Conservation (phyloP, 2,888 invertebrate species). For the Drosophila robusta region DNA sequence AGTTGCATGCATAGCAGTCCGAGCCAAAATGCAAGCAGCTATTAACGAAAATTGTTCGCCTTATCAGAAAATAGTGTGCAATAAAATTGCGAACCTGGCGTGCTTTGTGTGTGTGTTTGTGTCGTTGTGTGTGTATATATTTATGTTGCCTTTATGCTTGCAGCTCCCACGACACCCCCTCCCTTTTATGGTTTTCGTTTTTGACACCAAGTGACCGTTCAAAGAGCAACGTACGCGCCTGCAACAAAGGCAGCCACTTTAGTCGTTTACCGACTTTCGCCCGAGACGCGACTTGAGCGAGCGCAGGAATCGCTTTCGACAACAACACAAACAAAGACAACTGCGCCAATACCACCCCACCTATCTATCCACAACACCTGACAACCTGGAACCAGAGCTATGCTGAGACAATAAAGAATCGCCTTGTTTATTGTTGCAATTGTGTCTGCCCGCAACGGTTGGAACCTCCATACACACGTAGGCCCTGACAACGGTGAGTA, state of each 20-base stretch:
- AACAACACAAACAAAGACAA: conserved; percentile 36
- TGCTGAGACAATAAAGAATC: conserved; percentile 63
- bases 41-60: conserved; percentile 51
- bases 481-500: conserved; percentile 58
- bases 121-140: conserved; percentile 23
- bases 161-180: conserved; percentile 46
- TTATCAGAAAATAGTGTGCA: conserved; percentile 70
- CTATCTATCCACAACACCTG: conserved; percentile 16
- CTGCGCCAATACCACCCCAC: not conserved
- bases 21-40: conserved; percentile 60
- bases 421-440: conserved; percentile 53
- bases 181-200: not conserved
- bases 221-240: conserved; percentile 66
- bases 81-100: conserved; percentile 57
- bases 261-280: conserved; percentile 70
- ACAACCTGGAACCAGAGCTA: conserved; percentile 20
- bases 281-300: conserved; percentile 39
- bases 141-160: conserved; percentile 65
- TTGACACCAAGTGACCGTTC: conserved; percentile 44
- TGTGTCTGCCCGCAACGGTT: conserved; percentile 4
- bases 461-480: conserved; percentile 21
- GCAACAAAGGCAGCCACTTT: conserved; percentile 59
- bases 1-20: conserved; percentile 72
- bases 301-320: conserved; percentile 41
- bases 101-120: conserved; percentile 14